phyloP scores from a whole-genome alignment of 2,888 invertebrate species.

The Timema podura region DNA sequence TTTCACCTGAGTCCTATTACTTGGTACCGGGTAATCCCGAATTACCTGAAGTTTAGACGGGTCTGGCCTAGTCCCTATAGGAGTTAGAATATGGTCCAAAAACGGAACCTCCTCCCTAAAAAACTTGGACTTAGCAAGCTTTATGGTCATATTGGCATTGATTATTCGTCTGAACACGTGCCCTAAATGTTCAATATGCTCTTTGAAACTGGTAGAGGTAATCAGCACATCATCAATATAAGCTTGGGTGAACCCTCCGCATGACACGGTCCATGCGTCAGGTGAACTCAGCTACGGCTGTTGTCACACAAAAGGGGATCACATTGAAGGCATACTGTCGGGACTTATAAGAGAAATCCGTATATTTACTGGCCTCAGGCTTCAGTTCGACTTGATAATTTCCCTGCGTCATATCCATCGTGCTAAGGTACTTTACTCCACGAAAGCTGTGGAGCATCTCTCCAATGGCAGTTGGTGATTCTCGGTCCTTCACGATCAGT shows the following conservation, averaged over 20 bases:
- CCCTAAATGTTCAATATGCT: neutral
- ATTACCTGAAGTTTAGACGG: neutral
- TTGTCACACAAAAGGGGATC: too few relatives aligned
- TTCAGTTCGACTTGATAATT: constrained; percentile 31
- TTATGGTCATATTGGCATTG: neutral
- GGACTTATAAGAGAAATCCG: constrained; percentile 27
- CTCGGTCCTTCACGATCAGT: constrained; percentile 27
- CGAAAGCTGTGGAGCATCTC: constrained; percentile 23
- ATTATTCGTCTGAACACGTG: neutral
- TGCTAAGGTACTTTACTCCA: constrained; percentile 21
- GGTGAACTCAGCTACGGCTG: constrained; percentile 12
- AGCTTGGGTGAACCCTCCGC: neutral
- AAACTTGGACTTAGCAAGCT: constrained; percentile 13
- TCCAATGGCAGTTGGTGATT: constrained; percentile 25
- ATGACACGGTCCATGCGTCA: neutral
- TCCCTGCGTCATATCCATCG: constrained; percentile 27
- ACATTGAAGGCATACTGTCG: constrained; percentile 26
- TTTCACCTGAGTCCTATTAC: neutral
- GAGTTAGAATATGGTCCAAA: constrained; percentile 11
- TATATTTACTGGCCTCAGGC: constrained; percentile 27
- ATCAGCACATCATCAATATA: constrained; percentile 17
- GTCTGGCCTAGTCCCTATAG: neutral
- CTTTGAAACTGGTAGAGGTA: neutral
- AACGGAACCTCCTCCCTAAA: neutral
- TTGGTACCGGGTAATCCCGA: neutral